Evolutionary conservation across 1,140 invertebrate species (phyloP).

Genomic region (Drosophila littoralis): DNA sequence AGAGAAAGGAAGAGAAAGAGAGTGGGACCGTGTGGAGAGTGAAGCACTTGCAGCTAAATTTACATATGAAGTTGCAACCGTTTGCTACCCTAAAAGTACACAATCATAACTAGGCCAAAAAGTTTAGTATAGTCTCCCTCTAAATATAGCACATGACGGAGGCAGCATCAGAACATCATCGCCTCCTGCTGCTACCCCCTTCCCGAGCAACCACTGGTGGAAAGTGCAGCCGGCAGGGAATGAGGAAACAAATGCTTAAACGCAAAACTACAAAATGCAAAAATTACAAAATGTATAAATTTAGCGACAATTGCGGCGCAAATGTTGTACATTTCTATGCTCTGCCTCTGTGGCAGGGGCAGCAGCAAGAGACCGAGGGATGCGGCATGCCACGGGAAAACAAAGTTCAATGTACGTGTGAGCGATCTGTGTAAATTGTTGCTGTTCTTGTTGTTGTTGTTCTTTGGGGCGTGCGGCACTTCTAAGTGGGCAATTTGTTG

Average conservation of each 20-base stretch:
- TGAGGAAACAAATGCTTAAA: conserved; percentile 74
- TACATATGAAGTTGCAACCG: conserved; percentile 30
- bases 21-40: conserved; percentile 2
- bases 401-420: conserved; percentile 77
- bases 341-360: background rate
- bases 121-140: conserved; percentile 41
- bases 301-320: conserved; percentile 62
- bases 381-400: background rate
- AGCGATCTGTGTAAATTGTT: conserved; percentile 40
- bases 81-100: conserved; percentile 42
- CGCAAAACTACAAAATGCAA: conserved; percentile 49
- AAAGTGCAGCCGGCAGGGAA: conserved; percentile 54
- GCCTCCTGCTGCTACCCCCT: background rate
- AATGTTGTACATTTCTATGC: conserved; percentile 40
- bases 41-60: conserved; percentile 36
- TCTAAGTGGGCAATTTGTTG: conserved; percentile 74
- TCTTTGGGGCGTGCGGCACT: conserved; percentile 48
- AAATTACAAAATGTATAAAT: conserved; percentile 61
- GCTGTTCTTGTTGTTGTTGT: conserved; percentile 6
- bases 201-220: background rate
- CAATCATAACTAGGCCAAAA: conserved; percentile 68
- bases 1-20: conserved; percentile 7
- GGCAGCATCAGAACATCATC: background rate
- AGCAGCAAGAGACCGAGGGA: background rate
- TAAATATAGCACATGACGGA: conserved; percentile 67